These are phyloP conservation scores for Scaptodrosophila lebanonensis DNA, from an alignment of 1,140 invertebrate species.

Conservation along the genomic window DNA sequence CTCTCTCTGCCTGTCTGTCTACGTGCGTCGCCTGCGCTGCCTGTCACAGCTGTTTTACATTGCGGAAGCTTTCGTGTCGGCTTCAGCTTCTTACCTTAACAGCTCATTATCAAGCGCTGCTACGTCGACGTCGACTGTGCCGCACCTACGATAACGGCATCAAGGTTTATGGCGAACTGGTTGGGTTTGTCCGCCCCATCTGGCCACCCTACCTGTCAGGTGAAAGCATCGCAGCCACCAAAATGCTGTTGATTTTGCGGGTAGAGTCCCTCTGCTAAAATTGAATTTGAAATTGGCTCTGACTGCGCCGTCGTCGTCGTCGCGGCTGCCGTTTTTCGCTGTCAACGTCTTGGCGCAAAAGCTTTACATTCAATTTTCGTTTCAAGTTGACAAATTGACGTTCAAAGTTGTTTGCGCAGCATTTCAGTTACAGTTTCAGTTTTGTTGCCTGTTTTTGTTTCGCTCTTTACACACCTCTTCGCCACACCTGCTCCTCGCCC, in stretches of 20 bases:
- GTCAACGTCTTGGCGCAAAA: slow-evolving; percentile 51
- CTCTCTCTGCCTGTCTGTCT: neutral
- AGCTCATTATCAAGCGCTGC: slow-evolving; percentile 58
- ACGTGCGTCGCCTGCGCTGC: slow-evolving; percentile 1
- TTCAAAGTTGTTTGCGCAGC: slow-evolving; percentile 74
- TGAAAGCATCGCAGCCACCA: slow-evolving; percentile 39
- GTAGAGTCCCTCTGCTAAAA: slow-evolving; percentile 24
- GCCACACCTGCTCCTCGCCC: neutral
- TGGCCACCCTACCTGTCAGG: slow-evolving; percentile 7
- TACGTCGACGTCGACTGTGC: slow-evolving; percentile 35
- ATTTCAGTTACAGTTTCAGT: slow-evolving; percentile 69
- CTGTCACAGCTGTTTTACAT: slow-evolving; percentile 47
- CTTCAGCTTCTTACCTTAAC: slow-evolving; percentile 51
- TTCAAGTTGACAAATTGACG: slow-evolving; percentile 72
- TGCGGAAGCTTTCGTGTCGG: slow-evolving; percentile 59
- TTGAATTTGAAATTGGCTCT: slow-evolving; percentile 51
- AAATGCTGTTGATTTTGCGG: slow-evolving; percentile 43
- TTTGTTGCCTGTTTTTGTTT: slow-evolving; percentile 46
- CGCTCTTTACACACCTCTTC: neutral
- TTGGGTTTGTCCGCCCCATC: slow-evolving; percentile 37
- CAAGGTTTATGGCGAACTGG: no score
- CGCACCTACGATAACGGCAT: slow-evolving; percentile 72
- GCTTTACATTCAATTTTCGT: slow-evolving; percentile 73
- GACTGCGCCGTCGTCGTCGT: slow-evolving; percentile 28
- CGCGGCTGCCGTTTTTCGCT: slow-evolving; percentile 22